Percentiles rank a stretch among this genome's conserved stretches.
Conservation (phyloP, 2,888 invertebrate genomes). For the Acleris literana region DNA sequence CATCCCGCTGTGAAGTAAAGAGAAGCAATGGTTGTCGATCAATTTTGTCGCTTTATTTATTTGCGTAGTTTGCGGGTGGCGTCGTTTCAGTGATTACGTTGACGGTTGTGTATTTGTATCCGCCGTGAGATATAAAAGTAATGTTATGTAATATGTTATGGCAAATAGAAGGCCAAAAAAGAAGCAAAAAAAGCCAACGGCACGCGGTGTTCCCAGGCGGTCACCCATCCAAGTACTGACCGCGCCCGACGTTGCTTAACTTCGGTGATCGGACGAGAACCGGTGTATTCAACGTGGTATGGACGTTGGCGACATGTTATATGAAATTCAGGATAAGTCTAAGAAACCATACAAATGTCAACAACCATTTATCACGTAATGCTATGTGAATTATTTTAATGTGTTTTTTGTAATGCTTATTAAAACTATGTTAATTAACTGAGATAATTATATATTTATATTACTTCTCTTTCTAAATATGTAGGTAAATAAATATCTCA, state of each 20-base stretch:
- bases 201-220: conserved; percentile 49
- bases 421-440: no score
- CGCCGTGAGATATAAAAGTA: conserved; percentile 33
- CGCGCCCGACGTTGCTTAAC: conserved; percentile 48
- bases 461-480: no score
- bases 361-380: no score
- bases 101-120: conserved; percentile 42
- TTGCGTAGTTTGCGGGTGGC: conserved; percentile 50
- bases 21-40: conserved; percentile 63
- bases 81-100: conserved; percentile 48
- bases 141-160: conserved; percentile 21
- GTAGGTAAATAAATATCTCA: no score
- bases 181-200: conserved; percentile 38
- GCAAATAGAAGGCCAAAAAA: conserved; percentile 13
- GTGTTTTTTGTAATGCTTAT: no score
- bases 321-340: background rate
- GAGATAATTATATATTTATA: no score
- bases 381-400: no score
- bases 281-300: conserved; percentile 47
- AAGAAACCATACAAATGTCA: no score
- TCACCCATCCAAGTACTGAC: conserved; percentile 49
- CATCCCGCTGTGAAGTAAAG: conserved; percentile 70
- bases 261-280: conserved; percentile 50
- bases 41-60: conserved; percentile 60
- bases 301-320: background rate